Evolutionary conservation across 2,797 vertebrate species (phyloP).

Genomic region (Heteromormyrus szaboi): DNA sequence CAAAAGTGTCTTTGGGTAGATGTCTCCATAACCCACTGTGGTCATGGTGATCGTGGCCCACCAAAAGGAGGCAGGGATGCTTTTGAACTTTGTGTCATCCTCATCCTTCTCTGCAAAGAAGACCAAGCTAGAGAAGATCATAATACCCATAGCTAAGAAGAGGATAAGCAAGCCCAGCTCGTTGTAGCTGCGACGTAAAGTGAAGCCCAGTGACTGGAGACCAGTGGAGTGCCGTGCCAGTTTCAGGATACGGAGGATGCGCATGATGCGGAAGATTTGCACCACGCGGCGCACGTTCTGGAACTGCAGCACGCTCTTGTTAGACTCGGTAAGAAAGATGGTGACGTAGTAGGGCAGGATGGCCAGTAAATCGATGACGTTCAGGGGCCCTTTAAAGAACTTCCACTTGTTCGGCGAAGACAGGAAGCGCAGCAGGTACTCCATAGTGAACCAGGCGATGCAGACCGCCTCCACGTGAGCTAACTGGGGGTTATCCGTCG

Average conservation of each 20-base stretch:
- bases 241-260: slow-evolving; percentile 93
- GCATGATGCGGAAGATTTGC: slow-evolving; percentile 98
- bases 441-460: slow-evolving; percentile 99
- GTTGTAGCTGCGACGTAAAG: slow-evolving; percentile 91
- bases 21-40: slow-evolving; percentile 95
- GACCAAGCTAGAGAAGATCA: slow-evolving; percentile 98
- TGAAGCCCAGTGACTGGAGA: slow-evolving; percentile 94
- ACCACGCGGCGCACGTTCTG: slow-evolving; percentile 95
- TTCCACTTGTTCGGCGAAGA: slow-evolving; percentile 99
- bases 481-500: slow-evolving; percentile 90
- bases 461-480: slow-evolving; percentile 96
- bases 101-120: slow-evolving; percentile 99
- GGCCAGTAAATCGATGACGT: slow-evolving; percentile 92
- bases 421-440: slow-evolving; percentile 93
- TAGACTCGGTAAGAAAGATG: slow-evolving; percentile 96
- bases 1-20: slow-evolving; percentile 94
- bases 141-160: slow-evolving; percentile 98
- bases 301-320: slow-evolving; percentile 97
- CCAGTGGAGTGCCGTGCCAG: slow-evolving; percentile 94
- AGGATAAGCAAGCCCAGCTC: slow-evolving; percentile 93
- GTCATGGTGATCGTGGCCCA: slow-evolving; percentile 99
- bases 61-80: slow-evolving; percentile 98
- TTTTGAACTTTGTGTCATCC: slow-evolving; percentile 98
- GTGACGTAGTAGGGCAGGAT: slow-evolving; percentile 97
- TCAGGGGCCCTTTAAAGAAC: slow-evolving; percentile 96